Percentiles rank a stretch among this genome's conserved stretches.
These are phyloP conservation scores for Misgurnus anguillicaudatus DNA, from an alignment of 2,113 vertebrate genomes.

Conservation along the genomic window DNA sequence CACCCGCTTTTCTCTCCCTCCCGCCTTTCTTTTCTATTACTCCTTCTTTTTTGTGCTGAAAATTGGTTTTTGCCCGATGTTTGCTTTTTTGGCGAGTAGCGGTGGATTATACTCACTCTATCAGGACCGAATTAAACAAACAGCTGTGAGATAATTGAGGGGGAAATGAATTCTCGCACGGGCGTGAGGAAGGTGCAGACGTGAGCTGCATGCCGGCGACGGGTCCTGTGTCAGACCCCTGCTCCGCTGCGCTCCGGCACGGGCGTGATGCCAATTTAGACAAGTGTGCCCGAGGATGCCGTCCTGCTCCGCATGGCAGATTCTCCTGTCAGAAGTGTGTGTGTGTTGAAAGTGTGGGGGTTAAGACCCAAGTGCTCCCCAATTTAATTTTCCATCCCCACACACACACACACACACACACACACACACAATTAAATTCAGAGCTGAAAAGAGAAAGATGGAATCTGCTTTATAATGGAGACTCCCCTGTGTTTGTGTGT, in stretches of 20 bases:
- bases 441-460: conserved; percentile 50
- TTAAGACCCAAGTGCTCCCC: conserved; percentile 52
- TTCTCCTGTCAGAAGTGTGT: conserved; percentile 42
- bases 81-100: conserved; percentile 65
- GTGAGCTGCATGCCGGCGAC: conserved; percentile 63
- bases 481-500: neutral
- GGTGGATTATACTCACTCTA: conserved; percentile 76
- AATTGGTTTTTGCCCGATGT: conserved; percentile 72
- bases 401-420: conserved; percentile 39
- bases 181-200: conserved; percentile 56
- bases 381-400: conserved; percentile 56
- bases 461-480: conserved; percentile 56
- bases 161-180: conserved; percentile 74
- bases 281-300: conserved; percentile 58
- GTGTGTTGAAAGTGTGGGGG: conserved; percentile 25
- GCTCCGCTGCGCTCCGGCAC: conserved; percentile 45
- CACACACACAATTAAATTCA: conserved; percentile 59
- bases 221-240: conserved; percentile 19
- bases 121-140: conserved; percentile 79
- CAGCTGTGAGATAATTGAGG: conserved; percentile 78
- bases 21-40: conserved; percentile 63
- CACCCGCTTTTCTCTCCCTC: conserved; percentile 24
- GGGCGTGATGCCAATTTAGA: conserved; percentile 65
- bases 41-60: conserved; percentile 60
- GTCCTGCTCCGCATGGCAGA: conserved; percentile 53